phyloP scores from a whole-genome alignment of 2,113 vertebrate genomes.

The Blennius ocellaris region DNA sequence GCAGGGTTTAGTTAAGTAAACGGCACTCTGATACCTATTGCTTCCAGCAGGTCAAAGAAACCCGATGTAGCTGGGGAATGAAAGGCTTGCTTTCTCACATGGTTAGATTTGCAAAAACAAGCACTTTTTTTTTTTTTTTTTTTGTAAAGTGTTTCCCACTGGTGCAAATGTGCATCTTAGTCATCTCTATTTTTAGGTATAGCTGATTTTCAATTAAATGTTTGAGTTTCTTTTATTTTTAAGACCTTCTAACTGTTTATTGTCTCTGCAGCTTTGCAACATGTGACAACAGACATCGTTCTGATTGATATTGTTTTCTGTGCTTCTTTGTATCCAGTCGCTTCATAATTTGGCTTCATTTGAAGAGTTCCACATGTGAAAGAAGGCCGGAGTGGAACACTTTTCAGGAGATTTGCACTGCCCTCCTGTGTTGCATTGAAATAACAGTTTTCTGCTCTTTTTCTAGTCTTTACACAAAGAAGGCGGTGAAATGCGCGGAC shows the following conservation, averaged over 20 bases:
- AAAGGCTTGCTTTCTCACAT: constrained; percentile 48
- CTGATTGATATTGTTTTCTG: not conserved
- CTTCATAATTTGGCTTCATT: constrained; percentile 1
- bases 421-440: constrained; percentile 1
- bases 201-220: not conserved
- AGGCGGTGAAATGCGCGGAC: constrained; percentile 85
- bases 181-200: constrained; percentile 2
- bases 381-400: too few relatives aligned
- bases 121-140: constrained; percentile 31
- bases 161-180: constrained; percentile 19
- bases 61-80: constrained; percentile 55
- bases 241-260: not conserved
- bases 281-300: not conserved
- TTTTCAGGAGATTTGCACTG: not conserved
- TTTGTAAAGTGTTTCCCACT: too few relatives aligned
- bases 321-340: not conserved
- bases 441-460: constrained; percentile 27
- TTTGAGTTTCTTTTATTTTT: not conserved
- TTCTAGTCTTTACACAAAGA: constrained; percentile 85
- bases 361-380: too few relatives aligned
- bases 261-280: not conserved
- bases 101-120: constrained; percentile 53
- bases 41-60: constrained; percentile 61
- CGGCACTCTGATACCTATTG: constrained; percentile 68
- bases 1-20: constrained; percentile 77